Evolutionary conservation across 2,113 vertebrate species (phyloP).

Genomic region (Ptyas mucosa): DNA sequence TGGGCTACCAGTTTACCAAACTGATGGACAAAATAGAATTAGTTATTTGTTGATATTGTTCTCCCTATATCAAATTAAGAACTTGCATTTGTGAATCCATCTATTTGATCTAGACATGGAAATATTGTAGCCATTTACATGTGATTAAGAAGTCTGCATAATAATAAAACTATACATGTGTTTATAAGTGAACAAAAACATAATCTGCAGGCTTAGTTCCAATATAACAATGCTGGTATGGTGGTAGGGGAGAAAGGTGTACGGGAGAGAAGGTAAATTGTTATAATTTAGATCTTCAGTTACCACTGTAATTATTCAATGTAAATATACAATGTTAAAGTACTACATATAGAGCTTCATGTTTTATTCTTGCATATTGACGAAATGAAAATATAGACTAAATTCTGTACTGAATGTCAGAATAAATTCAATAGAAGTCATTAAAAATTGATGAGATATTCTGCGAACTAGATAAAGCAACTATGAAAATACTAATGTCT

Average conservation of each 20-base stretch:
- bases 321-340: not conserved
- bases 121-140: not conserved
- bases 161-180: not conserved
- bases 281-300: not conserved
- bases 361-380: not conserved
- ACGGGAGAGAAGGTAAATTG: not conserved
- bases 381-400: not conserved
- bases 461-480: not conserved
- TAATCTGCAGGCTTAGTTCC: not conserved
- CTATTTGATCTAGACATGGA: not conserved
- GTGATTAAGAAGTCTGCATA: not conserved
- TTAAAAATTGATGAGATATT: not conserved
- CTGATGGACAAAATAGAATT: not conserved
- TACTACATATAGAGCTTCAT: not conserved
- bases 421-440: not conserved
- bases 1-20: not conserved
- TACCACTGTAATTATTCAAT: not conserved
- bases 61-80: not conserved
- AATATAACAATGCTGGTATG: not conserved
- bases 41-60: not conserved
- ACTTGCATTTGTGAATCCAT: not conserved
- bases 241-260: not conserved
- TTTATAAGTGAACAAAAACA: conserved; percentile 1
- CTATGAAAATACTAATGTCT: not conserved
- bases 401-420: not conserved